Evolutionary conservation across 2,797 vertebrate species (phyloP).

Genomic region (Prunella strophiata): DNA sequence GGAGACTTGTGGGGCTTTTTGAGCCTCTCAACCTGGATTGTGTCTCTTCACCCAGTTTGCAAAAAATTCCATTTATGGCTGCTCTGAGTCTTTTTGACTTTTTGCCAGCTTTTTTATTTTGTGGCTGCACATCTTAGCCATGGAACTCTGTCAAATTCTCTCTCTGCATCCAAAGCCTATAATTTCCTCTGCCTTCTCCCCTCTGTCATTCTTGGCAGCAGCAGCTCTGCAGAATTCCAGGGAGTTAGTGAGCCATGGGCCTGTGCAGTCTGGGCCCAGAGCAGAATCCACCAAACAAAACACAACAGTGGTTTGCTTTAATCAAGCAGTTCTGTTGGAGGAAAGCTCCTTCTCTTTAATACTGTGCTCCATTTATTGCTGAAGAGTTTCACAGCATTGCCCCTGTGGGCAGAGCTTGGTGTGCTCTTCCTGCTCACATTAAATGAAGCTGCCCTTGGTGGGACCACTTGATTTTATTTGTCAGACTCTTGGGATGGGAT

Average conservation of each 20-base stretch:
- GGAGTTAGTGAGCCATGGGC: constrained; percentile 25
- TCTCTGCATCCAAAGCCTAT: constrained; percentile 37
- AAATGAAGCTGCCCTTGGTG: neutral
- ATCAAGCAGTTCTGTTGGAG: neutral
- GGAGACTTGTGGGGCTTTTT: neutral
- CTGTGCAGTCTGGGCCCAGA: constrained; percentile 28
- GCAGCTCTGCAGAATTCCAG: constrained; percentile 42
- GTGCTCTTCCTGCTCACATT: neutral
- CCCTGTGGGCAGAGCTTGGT: neutral
- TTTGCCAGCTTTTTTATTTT: constrained; percentile 47
- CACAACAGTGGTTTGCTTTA: constrained; percentile 13
- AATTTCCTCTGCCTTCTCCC: constrained; percentile 69
- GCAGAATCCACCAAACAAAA: constrained; percentile 38
- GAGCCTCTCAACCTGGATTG: neutral
- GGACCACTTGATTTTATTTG: neutral
- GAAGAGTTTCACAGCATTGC: neutral
- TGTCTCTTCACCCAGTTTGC: constrained; percentile 30
- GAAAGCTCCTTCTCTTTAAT: neutral
- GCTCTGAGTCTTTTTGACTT: constrained; percentile 12
- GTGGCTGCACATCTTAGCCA: constrained; percentile 42
- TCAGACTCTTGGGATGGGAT: neutral
- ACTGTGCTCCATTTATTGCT: neutral
- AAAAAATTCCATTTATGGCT: constrained; percentile 70
- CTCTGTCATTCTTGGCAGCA: constrained; percentile 68
- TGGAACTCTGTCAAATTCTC: constrained; percentile 53